Percentiles rank a stretch among this genome's conserved stretches.
These are phyloP conservation scores for Tinamus guttatus DNA, from an alignment of 2,113 vertebrate species.

Conservation along the genomic window DNA sequence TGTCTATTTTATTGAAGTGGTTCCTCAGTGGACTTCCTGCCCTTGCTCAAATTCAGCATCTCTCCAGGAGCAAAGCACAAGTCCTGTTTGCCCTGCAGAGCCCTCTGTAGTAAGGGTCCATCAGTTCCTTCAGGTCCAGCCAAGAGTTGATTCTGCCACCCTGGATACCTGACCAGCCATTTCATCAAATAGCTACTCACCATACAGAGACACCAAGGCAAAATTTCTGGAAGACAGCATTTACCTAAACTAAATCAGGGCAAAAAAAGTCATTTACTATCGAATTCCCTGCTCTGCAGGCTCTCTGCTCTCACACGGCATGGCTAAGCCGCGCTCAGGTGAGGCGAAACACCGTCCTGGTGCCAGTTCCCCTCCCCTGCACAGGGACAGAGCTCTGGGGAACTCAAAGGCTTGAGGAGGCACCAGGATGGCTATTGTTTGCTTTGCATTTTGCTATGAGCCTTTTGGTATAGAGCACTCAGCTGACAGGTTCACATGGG, in stretches of 20 bases:
- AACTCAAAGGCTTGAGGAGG: neutral
- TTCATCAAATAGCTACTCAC: neutral
- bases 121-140: neutral
- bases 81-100: neutral
- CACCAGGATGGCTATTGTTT: neutral
- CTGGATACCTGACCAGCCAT: neutral
- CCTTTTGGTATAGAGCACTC: neutral
- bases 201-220: too few relatives aligned
- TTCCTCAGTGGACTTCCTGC: neutral
- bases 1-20: neutral
- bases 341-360: neutral
- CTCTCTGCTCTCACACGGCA: neutral
- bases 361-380: neutral
- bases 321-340: neutral
- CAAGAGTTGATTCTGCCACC: accelerated
- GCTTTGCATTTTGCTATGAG: neutral
- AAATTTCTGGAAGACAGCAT: too few relatives aligned
- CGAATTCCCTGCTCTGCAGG: neutral
- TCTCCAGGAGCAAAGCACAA: neutral
- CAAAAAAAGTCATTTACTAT: accelerated
- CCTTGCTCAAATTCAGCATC: neutral
- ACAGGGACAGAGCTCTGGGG: neutral
- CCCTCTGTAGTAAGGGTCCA: accelerated
- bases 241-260: neutral
- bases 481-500: neutral